Base-by-base conservation (phyloP, 2,113 vertebrate genomes). In the Platanista minor region DNA sequence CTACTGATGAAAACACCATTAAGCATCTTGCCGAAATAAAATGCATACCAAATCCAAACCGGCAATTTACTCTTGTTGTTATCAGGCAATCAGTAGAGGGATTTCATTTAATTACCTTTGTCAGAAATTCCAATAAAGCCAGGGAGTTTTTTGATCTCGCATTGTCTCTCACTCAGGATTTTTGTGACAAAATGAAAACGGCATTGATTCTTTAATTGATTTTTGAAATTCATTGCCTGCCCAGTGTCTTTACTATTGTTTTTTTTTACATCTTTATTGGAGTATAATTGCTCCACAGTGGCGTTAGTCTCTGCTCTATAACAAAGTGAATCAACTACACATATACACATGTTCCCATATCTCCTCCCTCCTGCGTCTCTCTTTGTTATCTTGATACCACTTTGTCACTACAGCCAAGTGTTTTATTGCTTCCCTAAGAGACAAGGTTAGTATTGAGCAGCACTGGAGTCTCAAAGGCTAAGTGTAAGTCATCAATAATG, bases 71-170 rank as follows among this genome's bases (percentile, higher is more conserved):
- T 98, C 85, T 96, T 97, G 98, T 98, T 96, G 97, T 90, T 97
- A 98, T 98, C 97, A 98, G 95, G 98, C 97, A 98, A 95, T 98
- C 98, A 97, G 97, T 94, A 98, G 98, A 98, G 98, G 97, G 97
- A 94, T 99, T 99, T 98, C 98, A 98, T 98, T 99, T 99, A 99
- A 99, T 99, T 99, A 99, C 98, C 98, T 98, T 99, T 98, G 98
- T 98, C 98, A 98, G 98, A 98, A 98, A 98, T 99, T 98, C 97
- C 99, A 97, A 98, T 98, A 98, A 88, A 97, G 95, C 98, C 90
- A 67, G 98, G 91, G 90, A 97, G 96, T 67, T 97, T 84, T 84
- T 98, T 99, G 98, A 99, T 99, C 98, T 98, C 98, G 98, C 83
- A 97, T 98, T 98, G 98, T 99, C 98, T 99, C 98, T 99, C 89